Base-by-base conservation (phyloP, 2,888 invertebrate genomes). In the Folsomia manolachei region DNA sequence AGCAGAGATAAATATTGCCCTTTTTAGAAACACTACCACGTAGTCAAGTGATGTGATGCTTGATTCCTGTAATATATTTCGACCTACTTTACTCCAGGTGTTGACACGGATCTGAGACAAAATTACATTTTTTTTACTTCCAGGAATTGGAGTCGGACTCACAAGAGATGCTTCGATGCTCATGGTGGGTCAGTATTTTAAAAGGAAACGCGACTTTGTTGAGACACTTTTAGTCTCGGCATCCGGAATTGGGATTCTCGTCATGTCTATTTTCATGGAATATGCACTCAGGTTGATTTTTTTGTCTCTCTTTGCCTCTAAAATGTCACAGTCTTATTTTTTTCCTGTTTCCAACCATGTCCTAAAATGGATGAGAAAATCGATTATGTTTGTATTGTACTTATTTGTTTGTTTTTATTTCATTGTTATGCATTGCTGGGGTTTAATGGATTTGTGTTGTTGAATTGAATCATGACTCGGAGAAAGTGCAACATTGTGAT, bases 161-260 rank as follows among this genome's bases (percentile, higher is more conserved):
- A 84, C 84, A 1, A 78, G 85, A n/a, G 84, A 83, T 67, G 83
- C 85, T n/a, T 83, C 85, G 26, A 83, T 83, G 73, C 82, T 85
- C 70, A 84, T 86, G 83, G 83, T 85, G 27, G 85, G 85, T 9
- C 84, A 84, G 74, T 86, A 86, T 80, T 85, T 85, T 82, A 83
- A 84, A 71, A 81, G 83, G 74, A 81, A 83, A 73, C 79, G 86
- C 52, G 85, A 85, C 75, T 79, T 84, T 27, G 84, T 85, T 14
- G 86, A 86, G 75, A 84, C 85, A 77, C 82, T 85, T 51, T 81
- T 85, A 69, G 80, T 84, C 62, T 82, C 83, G 11, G 84, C 84
- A 25, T 83, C 83, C 23, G 85, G 86, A 0, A 77, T 84, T 14
- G 85, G 85, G 18, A 82, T 84, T 71, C 83, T 84, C 1, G 76